These are phyloP conservation scores for Pteronotus mesoamericanus DNA, from an alignment of 2,797 vertebrate genomes.

Conservation along the genomic window DNA sequence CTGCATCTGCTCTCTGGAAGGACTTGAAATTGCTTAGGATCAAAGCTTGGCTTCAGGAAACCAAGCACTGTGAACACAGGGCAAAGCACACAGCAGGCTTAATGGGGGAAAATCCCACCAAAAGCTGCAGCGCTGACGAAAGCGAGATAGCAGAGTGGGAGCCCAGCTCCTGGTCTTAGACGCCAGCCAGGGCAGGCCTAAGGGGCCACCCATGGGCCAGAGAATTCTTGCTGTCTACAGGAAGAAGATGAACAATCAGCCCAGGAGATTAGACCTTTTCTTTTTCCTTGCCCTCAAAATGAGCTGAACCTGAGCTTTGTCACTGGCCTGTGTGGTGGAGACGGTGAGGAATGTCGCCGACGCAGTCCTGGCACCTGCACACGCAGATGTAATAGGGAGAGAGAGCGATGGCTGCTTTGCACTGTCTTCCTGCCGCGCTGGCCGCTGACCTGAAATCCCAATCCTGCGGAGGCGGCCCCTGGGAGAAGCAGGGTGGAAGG, in stretches of 20 bases:
- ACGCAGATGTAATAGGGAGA: rapidly evolving
- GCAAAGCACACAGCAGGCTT: neutral
- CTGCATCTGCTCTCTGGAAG: neutral
- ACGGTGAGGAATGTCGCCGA: neutral
- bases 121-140: neutral
- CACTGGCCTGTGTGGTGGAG: neutral
- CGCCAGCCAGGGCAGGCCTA: neutral
- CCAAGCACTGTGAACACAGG: neutral
- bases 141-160: neutral
- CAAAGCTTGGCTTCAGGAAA: neutral
- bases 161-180: neutral
- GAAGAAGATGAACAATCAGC: neutral
- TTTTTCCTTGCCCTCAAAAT: neutral
- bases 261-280: neutral
- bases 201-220: neutral
- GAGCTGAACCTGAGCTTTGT: neutral
- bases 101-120: neutral
- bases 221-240: neutral
- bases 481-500: neutral
- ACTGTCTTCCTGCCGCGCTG: rapidly evolving
- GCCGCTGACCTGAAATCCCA: neutral
- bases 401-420: neutral
- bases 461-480: neutral
- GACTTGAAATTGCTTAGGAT: neutral
- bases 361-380: neutral